Evolutionary conservation across 2,113 vertebrate genomes (phyloP).

Genomic region (Catharus fuscescens): DNA sequence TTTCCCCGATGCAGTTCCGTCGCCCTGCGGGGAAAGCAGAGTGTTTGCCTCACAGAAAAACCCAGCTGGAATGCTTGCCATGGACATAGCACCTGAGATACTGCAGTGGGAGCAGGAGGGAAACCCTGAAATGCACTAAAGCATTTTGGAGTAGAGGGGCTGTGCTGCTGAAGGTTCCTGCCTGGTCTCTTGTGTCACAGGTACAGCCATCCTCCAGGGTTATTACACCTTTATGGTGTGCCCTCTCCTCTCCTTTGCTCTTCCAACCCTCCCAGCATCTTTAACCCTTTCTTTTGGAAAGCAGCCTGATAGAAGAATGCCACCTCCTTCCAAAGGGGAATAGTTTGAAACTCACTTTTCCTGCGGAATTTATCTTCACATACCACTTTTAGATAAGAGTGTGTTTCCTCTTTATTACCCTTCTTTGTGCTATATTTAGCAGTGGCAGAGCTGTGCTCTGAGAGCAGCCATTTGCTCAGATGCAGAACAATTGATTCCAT

Average conservation of each 20-base stretch:
- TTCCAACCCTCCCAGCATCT: background rate
- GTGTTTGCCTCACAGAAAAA: background rate
- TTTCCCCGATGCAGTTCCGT: conserved; percentile 74
- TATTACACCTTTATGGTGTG: background rate
- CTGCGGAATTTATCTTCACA: background rate
- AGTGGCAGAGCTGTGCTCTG: background rate
- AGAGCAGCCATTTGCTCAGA: background rate
- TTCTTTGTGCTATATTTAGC: background rate
- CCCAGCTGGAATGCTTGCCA: background rate
- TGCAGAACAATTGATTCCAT: background rate
- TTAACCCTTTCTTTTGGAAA: background rate
- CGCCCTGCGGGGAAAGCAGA: conserved; percentile 58
- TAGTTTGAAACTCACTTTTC: background rate
- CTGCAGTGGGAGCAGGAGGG: background rate
- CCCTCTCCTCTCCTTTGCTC: background rate
- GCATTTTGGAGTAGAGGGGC: background rate
- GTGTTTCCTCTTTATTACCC: background rate
- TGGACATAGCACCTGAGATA: background rate
- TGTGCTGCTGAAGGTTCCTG: background rate
- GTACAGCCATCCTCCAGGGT: background rate
- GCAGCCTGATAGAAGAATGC: background rate
- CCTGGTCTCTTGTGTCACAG: background rate
- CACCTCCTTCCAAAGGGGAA: background rate
- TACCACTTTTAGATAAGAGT: background rate
- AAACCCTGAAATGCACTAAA: background rate